A percentile compares a stretch with the other conserved stretches of the same genome.
Evolutionary conservation across 2,797 vertebrate genomes (phyloP).

Genomic region (Ptychadena robeensis): DNA sequence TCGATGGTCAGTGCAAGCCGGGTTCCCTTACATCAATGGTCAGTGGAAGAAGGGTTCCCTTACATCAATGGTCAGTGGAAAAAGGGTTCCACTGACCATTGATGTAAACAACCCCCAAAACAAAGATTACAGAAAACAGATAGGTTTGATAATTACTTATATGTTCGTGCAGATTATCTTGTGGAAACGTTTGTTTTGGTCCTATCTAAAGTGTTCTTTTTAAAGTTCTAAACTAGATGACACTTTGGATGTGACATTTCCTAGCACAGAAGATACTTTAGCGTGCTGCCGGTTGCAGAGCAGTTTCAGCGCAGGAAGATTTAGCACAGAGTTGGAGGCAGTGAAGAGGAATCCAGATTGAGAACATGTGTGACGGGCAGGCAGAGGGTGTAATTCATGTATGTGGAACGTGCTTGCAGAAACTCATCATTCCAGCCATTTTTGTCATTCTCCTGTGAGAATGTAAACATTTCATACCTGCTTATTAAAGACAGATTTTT

Average conservation of each 20-base stretch:
- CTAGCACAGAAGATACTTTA: background rate
- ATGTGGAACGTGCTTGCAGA: conserved; percentile 12
- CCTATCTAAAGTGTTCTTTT: background rate
- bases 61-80: too few relatives aligned
- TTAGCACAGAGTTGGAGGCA: background rate
- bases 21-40: too few relatives aligned
- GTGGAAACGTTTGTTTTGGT: too few relatives aligned
- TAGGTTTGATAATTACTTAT: too few relatives aligned
- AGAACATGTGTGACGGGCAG: conserved; percentile 29
- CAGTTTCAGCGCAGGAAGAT: background rate
- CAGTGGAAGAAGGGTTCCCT: too few relatives aligned
- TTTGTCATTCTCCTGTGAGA: conserved; percentile 33
- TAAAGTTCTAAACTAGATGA: background rate
- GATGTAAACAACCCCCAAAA: too few relatives aligned
- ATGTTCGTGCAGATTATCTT: too few relatives aligned
- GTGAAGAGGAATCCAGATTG: conserved; percentile 19
- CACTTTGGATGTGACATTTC: background rate
- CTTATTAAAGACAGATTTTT: conserved; percentile 58
- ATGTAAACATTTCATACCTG: conserved; percentile 54
- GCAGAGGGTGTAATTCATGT: conserved; percentile 13
- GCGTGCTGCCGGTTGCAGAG: background rate
- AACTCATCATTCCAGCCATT: conserved; percentile 50
- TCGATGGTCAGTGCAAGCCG: too few relatives aligned
- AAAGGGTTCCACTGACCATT: too few relatives aligned
- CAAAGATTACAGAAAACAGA: too few relatives aligned